These are phyloP conservation scores for Eulimnadia texana DNA, from an alignment of 1,140 invertebrate species.

Conservation along the genomic window DNA sequence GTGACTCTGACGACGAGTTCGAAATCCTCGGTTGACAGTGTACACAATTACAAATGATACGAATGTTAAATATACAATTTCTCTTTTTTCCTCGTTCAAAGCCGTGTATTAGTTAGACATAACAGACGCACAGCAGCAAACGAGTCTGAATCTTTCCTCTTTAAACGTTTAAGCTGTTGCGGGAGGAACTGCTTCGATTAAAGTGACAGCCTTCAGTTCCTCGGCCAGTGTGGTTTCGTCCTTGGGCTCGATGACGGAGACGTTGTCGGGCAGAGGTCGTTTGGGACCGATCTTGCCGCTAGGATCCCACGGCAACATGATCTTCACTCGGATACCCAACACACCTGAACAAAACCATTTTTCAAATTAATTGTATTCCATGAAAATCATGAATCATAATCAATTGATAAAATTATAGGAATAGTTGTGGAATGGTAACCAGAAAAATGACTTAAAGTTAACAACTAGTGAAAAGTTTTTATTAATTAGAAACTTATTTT, in stretches of 20 bases:
- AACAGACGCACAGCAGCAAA: background rate
- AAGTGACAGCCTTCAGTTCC: slow-evolving; percentile 17
- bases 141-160: background rate
- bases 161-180: background rate
- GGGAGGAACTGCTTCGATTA: background rate
- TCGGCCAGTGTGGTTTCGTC: slow-evolving; percentile 44
- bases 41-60: background rate
- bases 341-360: too few relatives aligned
- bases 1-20: slow-evolving; percentile 39
- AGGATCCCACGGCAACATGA: slow-evolving; percentile 97
- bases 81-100: too few relatives aligned
- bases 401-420: too few relatives aligned
- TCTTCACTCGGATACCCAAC: slow-evolving; percentile 91
- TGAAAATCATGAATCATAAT: too few relatives aligned
- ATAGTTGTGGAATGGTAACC: too few relatives aligned
- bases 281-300: slow-evolving; percentile 95
- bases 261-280: slow-evolving; percentile 90
- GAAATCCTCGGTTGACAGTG: slow-evolving; percentile 36
- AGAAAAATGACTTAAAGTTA: too few relatives aligned
- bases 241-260: slow-evolving; percentile 88
- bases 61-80: too few relatives aligned
- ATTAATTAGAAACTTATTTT: slow-evolving; percentile 20
- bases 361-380: too few relatives aligned
- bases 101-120: background rate
- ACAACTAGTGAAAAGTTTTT: too few relatives aligned